Conservation (phyloP, 2,888 invertebrate species). For the Tipula lateralis region DNA sequence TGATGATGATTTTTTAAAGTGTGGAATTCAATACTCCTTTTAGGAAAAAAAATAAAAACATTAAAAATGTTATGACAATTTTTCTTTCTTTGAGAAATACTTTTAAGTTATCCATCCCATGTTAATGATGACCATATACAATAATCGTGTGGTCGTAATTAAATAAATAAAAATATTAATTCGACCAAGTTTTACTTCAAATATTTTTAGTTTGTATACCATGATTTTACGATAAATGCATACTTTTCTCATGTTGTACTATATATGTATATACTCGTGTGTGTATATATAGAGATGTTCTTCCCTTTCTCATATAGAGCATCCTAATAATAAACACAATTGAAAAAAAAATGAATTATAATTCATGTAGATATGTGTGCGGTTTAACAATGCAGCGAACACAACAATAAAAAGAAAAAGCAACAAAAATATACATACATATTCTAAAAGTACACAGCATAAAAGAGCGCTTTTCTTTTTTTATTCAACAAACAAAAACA, state of each 20-base stretch:
- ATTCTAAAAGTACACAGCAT: not conserved
- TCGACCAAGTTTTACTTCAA: not conserved
- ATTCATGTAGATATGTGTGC: slow-evolving; percentile 19
- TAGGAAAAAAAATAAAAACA: not conserved
- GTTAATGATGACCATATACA: not conserved
- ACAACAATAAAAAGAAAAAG: not conserved
- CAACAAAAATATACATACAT: not conserved
- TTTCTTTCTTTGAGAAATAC: not conserved
- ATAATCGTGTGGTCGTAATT: not conserved
- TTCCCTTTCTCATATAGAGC: not conserved
- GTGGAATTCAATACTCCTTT: not conserved
- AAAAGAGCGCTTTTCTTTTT: not conserved
- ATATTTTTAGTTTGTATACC: not conserved
- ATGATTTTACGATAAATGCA: not conserved
- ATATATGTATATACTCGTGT: too few species aligned
- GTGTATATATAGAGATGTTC: not conserved
- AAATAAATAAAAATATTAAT: not conserved
- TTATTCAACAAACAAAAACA: slow-evolving; percentile 2
- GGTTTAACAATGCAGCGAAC: slow-evolving; percentile 1
- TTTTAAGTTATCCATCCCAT: not conserved
- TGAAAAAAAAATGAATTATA: not conserved
- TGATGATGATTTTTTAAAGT: not conserved
- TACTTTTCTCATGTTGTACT: not conserved
- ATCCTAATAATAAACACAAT: slow-evolving; percentile 8
- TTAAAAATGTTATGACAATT: not conserved